Percentiles rank a stretch among this genome's conserved stretches.
These are phyloP conservation scores for Myrmecobius fasciatus DNA, from an alignment of 2,113 vertebrate species.

Conservation along the genomic window DNA sequence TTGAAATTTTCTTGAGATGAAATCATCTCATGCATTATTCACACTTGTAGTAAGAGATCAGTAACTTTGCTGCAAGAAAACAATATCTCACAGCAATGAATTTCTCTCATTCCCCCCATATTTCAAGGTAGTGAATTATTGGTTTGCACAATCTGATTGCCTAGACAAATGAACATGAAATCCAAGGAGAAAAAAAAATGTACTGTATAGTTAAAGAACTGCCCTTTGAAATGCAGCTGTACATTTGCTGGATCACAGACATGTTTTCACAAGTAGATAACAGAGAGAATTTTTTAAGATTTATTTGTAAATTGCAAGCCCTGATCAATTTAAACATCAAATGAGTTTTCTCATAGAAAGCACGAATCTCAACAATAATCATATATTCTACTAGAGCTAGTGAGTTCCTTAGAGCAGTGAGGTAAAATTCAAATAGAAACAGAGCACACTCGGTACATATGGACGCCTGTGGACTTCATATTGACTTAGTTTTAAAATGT, in stretches of 20 bases:
- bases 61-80: constrained; percentile 31
- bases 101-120: constrained; percentile 9
- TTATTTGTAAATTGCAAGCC: background rate
- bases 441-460: background rate
- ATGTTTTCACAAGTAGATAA: background rate
- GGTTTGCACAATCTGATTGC: background rate
- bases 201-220: background rate
- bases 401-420: background rate
- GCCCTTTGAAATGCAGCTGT: background rate
- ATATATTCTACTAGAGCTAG: background rate
- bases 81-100: background rate
- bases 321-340: background rate
- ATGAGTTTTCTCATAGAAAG: background rate
- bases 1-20: constrained; percentile 46
- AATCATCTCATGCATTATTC: constrained; percentile 60
- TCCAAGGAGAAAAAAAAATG: background rate
- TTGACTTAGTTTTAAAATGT: background rate
- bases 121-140: constrained; percentile 32
- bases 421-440: background rate
- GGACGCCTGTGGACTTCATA: background rate
- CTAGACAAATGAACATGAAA: constrained; percentile 13
- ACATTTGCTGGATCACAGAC: background rate
- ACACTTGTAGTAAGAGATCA: background rate
- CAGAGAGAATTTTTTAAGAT: background rate
- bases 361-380: background rate